Percentiles rank a stretch among this genome's conserved stretches.
Evolutionary conservation across 2,888 invertebrate genomes (phyloP).

Genomic region (Pomacea canaliculata): DNA sequence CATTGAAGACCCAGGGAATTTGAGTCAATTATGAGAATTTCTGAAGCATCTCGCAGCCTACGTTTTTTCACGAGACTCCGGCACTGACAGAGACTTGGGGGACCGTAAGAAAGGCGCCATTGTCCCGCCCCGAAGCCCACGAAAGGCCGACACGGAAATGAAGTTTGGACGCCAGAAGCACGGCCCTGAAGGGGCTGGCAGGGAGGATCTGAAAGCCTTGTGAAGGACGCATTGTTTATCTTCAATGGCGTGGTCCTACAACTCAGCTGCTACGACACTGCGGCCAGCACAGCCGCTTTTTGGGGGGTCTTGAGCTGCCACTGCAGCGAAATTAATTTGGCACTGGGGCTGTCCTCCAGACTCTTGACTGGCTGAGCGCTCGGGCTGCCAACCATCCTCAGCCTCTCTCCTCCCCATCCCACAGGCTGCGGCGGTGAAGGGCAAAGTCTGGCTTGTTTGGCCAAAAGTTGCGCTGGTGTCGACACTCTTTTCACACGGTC

Average conservation of each 20-base stretch:
- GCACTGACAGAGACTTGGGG: slow-evolving; percentile 1
- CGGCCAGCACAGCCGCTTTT: slow-evolving; percentile 8
- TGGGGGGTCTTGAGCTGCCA: slow-evolving; percentile 2
- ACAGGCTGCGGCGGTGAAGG: not conserved
- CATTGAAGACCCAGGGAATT: slow-evolving; percentile 6
- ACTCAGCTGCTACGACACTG: slow-evolving; percentile 9
- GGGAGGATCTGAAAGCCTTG: slow-evolving; percentile 6
- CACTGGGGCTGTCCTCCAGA: not conserved
- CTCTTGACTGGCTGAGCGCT: slow-evolving; percentile 7
- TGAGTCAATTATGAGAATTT: slow-evolving; percentile 21
- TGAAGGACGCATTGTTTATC: slow-evolving; percentile 18
- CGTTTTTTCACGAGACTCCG: slow-evolving; percentile 2
- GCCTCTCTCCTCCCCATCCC: too few species aligned
- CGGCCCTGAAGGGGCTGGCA: slow-evolving; percentile 1
- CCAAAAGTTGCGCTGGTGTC: not conserved
- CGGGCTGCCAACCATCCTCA: not conserved
- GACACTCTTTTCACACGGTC: not conserved
- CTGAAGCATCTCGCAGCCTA: slow-evolving; percentile 16
- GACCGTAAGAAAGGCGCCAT: slow-evolving; percentile 11
- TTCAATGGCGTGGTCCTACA: not conserved
- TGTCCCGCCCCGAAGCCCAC: not conserved
- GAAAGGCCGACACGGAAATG: slow-evolving; percentile 9
- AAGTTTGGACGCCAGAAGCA: slow-evolving; percentile 6
- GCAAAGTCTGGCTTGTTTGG: not conserved
- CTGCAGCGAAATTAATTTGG: slow-evolving; percentile 11